A percentile compares a stretch with the other conserved stretches of the same genome.
Conservation (phyloP, 2,797 vertebrate genomes). For the Syngnathus acus region DNA sequence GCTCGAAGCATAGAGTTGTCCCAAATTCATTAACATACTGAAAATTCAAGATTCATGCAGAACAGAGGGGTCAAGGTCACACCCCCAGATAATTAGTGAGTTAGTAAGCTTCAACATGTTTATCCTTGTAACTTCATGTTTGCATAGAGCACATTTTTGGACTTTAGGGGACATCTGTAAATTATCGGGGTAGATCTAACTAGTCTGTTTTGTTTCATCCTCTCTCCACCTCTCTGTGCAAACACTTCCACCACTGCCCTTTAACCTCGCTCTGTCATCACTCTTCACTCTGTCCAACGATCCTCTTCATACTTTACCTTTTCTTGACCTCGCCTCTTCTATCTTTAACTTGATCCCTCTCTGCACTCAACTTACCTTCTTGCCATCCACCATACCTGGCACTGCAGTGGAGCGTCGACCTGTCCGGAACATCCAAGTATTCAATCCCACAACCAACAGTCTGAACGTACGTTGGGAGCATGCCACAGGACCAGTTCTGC, state of each 20-base stretch:
- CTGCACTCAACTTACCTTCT: background rate
- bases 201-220: conserved; percentile 12
- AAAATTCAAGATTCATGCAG: background rate
- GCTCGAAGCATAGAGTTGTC: background rate
- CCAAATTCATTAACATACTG: background rate
- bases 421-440: conserved; percentile 84
- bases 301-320: conserved; percentile 10
- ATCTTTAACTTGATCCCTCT: conserved; percentile 9
- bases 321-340: conserved; percentile 13
- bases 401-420: conserved; percentile 80
- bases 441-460: conserved; percentile 87
- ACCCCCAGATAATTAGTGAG: background rate
- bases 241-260: conserved; percentile 18
- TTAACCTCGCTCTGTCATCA: conserved; percentile 18
- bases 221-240: conserved; percentile 8
- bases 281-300: conserved; percentile 11
- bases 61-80: background rate
- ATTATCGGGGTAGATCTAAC: conserved; percentile 2
- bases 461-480: conserved; percentile 92
- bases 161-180: background rate
- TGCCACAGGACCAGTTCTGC: conserved; percentile 85
- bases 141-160: background rate
- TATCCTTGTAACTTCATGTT: background rate
- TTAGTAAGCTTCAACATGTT: background rate
- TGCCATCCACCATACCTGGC: conserved; percentile 8